phyloP scores from a whole-genome alignment of 2,797 vertebrate genomes.

The Sebastes alutus region DNA sequence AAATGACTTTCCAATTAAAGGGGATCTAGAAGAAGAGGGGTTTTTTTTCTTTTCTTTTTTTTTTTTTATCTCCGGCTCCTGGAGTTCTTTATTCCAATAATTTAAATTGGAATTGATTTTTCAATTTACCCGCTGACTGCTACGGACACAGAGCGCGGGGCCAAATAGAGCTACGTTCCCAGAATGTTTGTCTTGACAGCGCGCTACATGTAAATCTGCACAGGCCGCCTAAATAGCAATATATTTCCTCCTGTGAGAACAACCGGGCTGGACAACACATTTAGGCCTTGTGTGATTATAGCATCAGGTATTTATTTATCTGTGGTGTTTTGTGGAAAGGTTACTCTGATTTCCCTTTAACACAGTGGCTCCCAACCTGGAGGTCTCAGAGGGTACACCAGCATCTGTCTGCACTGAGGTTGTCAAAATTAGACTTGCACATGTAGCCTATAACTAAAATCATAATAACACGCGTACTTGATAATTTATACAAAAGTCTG shows the following conservation, averaged over 20 bases:
- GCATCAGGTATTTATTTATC: slow-evolving; percentile 13
- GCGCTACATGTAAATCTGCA: slow-evolving; percentile 88
- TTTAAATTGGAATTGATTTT: slow-evolving; percentile 99
- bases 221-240: slow-evolving; percentile 66
- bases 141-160: slow-evolving; percentile 92
- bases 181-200: slow-evolving; percentile 92
- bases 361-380: no score
- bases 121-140: slow-evolving; percentile 98
- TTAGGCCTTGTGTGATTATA: slow-evolving; percentile 69
- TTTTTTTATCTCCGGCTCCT: slow-evolving; percentile 95
- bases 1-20: slow-evolving; percentile 99
- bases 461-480: no score
- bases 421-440: no score
- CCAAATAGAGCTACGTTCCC: slow-evolving; percentile 88
- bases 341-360: neutral
- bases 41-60: neutral
- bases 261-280: slow-evolving; percentile 81
- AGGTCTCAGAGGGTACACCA: no score
- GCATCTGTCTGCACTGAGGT: no score
- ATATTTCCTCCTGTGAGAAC: slow-evolving; percentile 80
- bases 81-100: slow-evolving; percentile 99
- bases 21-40: slow-evolving; percentile 93
- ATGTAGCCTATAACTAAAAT: no score
- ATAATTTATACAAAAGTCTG: no score
- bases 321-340: neutral